Base-by-base conservation (phyloP, 2,113 vertebrate genomes). In the Triplophysa tibetana region DNA sequence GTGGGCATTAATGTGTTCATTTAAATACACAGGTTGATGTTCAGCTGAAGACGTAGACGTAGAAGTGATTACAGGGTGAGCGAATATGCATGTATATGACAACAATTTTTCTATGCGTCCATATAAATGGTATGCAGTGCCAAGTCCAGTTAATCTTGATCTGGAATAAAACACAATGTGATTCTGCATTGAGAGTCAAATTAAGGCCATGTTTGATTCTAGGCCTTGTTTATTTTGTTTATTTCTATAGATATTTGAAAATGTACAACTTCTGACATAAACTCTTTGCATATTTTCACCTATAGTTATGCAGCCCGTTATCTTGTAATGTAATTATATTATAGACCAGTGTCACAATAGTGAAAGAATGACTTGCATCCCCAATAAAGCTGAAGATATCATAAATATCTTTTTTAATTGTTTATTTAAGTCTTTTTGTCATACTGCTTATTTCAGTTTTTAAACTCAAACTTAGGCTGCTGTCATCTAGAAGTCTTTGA, bases 291-390 rank as follows among this genome's bases (percentile, higher is more conserved):
- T 58, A 43, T 73, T 60, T 41, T 10, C 3, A 23, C n/a, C 41
- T 14, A 60, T 21, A 43, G 54, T 23, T 21, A 61, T 73, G n/a
- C 54, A 23, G 70, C 33, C 29, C n/a, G 10, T 13, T 58, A 14
- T 6, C 19, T 21, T 72, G 17, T 73, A 16, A 54, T 0, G 26
- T 54, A 60, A 60, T 41, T 73, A 60, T 21, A 48, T n/a, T 48
- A 61, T 75, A 62, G 54, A 74, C 41, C 41, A 45, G 48, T 48
- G 8, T 5, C 8, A 41, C 21, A 50, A 52, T 26, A 70, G 45
- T 76, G 41, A 81, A 73, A 16, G 12, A 75, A 72, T 68, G 14
- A 69, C 43, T 48, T 81, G 41, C 56, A 70, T 77, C 66, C 68
- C 3, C 48, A 70, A 82, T 77, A 77, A 77, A 70, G 17, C 1